These are phyloP conservation scores for Empis stercorea DNA, from an alignment of 2,888 invertebrate genomes.

Conservation along the genomic window DNA sequence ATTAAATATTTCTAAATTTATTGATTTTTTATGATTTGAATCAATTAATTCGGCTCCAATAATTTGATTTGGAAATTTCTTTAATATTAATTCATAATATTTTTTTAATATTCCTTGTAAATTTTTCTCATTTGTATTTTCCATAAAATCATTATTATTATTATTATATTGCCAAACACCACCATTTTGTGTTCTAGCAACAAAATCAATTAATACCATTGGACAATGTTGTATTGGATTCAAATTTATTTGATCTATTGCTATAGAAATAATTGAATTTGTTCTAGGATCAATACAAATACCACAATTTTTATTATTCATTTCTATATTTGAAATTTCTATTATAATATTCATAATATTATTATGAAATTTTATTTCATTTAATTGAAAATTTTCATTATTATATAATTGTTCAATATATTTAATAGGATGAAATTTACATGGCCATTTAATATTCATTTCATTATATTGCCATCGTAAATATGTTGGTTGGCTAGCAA, in stretches of 20 bases:
- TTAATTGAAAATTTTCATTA: conserved; percentile 44
- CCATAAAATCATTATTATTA: conserved; percentile 20
- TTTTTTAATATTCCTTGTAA: conserved; percentile 36
- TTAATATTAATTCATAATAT: conserved; percentile 30
- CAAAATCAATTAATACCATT: conserved; percentile 75
- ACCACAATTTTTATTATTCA: conserved; percentile 36
- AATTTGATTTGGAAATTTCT: conserved; percentile 30
- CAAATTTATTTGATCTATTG: conserved; percentile 34
- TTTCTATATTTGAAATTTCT: conserved; percentile 22
- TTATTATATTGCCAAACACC: conserved; percentile 48
- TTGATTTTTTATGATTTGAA: conserved; percentile 15
- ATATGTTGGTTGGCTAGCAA: conserved; percentile 49
- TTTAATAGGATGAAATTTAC: conserved; percentile 71
- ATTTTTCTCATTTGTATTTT: conserved; percentile 22
- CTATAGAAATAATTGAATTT: conserved; percentile 52
- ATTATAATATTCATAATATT: conserved; percentile 43
- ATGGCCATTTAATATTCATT: conserved; percentile 57
- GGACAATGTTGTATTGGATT: conserved; percentile 72
- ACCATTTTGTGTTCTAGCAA: conserved; percentile 70
- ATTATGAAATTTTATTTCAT: conserved; percentile 43
- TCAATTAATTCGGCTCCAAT: conserved; percentile 40
- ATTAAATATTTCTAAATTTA: no score
- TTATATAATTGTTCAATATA: conserved; percentile 54
- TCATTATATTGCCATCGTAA: conserved; percentile 52
- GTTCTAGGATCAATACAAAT: conserved; percentile 62